Conservation (phyloP, 2,888 invertebrate genomes). For the Drosophila ezoana region DNA sequence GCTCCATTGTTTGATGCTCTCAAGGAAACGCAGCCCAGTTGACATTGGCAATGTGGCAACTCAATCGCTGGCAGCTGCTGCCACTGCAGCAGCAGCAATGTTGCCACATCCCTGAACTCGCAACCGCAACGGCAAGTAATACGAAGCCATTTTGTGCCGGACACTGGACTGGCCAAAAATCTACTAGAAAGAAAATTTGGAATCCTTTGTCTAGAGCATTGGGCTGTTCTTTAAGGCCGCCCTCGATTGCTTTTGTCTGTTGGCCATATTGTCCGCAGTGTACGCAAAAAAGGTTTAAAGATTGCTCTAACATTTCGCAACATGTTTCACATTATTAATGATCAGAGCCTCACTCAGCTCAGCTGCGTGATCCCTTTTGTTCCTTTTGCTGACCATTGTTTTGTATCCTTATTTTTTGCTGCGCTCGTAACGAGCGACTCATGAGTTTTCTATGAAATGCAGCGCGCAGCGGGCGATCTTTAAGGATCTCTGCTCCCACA, state of each 20-base stretch:
- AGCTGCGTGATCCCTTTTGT: slow-evolving; percentile 38
- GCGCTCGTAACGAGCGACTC: slow-evolving; percentile 58
- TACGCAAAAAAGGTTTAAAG: slow-evolving; percentile 63
- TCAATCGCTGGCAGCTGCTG: slow-evolving; percentile 58
- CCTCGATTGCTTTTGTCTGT: slow-evolving; percentile 73
- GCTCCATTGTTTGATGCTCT: slow-evolving; percentile 42
- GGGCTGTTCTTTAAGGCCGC: slow-evolving; percentile 20
- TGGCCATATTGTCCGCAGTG: slow-evolving; percentile 62
- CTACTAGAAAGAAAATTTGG: slow-evolving; percentile 3
- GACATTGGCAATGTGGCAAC: slow-evolving; percentile 65
- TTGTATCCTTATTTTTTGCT: slow-evolving; percentile 25
- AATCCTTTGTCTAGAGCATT: slow-evolving; percentile 51
- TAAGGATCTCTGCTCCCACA: slow-evolving; percentile 48
- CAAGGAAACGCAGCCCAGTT: slow-evolving; percentile 41
- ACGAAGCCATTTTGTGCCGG: slow-evolving; percentile 62
- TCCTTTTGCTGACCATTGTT: slow-evolving; percentile 46
- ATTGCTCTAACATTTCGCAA: slow-evolving; percentile 75
- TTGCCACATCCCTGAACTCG: slow-evolving; percentile 40
- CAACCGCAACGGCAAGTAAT: slow-evolving; percentile 53
- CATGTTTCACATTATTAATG: slow-evolving; percentile 79
- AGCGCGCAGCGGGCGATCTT: slow-evolving; percentile 49
- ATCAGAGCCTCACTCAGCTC: slow-evolving; percentile 48
- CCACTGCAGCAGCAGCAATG: slow-evolving; percentile 33
- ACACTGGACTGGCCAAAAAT: slow-evolving; percentile 40
- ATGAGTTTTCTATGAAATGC: slow-evolving; percentile 57